These are phyloP conservation scores for Hippotragus niger DNA, from an alignment of 2,113 vertebrate genomes.

Conservation along the genomic window DNA sequence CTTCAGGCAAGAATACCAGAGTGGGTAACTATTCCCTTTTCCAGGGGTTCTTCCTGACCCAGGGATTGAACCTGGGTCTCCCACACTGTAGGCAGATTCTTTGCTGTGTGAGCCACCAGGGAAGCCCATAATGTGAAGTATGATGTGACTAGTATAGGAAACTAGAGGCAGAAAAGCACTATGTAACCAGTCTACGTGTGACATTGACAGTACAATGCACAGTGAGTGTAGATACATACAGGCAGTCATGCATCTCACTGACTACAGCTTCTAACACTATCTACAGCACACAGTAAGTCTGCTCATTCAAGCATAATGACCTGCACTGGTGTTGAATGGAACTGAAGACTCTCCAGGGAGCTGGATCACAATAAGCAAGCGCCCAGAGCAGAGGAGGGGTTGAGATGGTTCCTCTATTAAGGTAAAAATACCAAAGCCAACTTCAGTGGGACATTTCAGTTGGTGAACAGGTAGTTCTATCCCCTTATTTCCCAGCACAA, in stretches of 20 bases:
- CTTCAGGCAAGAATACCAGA: background rate
- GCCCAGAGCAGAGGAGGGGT: background rate
- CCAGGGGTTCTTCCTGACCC: background rate
- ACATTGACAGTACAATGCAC: background rate
- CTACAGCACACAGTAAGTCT: background rate
- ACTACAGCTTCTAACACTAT: background rate
- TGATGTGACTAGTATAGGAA: background rate
- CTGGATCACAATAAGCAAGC: background rate
- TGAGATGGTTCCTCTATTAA: background rate
- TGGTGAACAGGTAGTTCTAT: background rate
- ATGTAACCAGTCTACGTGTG: rapidly evolving
- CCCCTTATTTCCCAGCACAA: background rate
- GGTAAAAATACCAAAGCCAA: rapidly evolving
- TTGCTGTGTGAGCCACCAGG: background rate
- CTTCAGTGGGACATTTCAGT: background rate
- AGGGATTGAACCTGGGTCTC: background rate
- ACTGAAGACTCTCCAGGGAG: background rate
- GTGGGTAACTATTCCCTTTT: background rate
- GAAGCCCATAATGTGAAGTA: background rate
- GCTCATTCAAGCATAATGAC: no score
- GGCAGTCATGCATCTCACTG: background rate
- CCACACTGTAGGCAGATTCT: background rate
- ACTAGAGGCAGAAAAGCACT: background rate
- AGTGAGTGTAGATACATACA: background rate
- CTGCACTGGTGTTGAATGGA: rapidly evolving